Percentiles rank a stretch among this genome's conserved stretches.
These are phyloP conservation scores for Diploscapter pachys DNA, from an alignment of 1,140 invertebrate genomes.

Conservation along the genomic window DNA sequence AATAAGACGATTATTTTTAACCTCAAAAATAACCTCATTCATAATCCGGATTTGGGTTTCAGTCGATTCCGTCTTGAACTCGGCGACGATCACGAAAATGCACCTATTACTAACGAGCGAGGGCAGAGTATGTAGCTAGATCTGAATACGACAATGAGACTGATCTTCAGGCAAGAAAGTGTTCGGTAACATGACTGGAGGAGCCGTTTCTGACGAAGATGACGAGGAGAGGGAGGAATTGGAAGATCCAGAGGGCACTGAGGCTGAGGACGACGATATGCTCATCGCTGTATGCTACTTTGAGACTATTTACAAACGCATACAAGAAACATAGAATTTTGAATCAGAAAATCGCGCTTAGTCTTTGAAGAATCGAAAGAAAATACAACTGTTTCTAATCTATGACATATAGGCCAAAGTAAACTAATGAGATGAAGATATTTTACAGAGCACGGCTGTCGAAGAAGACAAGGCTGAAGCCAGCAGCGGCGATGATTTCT, in stretches of 20 bases:
- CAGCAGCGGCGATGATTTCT: slow-evolving; percentile 34
- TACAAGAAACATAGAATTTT: not conserved
- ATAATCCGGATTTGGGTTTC: not conserved
- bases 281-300: not conserved
- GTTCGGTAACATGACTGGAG: slow-evolving; percentile 45
- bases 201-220: slow-evolving; percentile 32
- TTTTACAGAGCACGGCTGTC: not conserved
- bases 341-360: not conserved
- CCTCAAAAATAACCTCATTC: not conserved
- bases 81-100: not conserved
- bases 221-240: slow-evolving; percentile 23
- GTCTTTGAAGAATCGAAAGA: not conserved
- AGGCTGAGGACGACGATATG: slow-evolving; percentile 10
- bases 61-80: slow-evolving; percentile 15
- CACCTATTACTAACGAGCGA: slow-evolving; percentile 21
- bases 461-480: slow-evolving; percentile 13
- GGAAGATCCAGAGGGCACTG: slow-evolving; percentile 4
- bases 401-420: too few species aligned
- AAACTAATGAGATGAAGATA: not conserved
- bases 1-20: too few species aligned
- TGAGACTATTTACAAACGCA: not conserved
- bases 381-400: not conserved
- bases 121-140: slow-evolving; percentile 17
- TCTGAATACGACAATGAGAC: not conserved
- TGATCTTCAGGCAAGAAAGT: slow-evolving; percentile 17